A percentile compares a stretch with the other conserved stretches of the same genome.
Conservation (phyloP, 1,140 invertebrate genomes). For the Caerostris darwini region DNA sequence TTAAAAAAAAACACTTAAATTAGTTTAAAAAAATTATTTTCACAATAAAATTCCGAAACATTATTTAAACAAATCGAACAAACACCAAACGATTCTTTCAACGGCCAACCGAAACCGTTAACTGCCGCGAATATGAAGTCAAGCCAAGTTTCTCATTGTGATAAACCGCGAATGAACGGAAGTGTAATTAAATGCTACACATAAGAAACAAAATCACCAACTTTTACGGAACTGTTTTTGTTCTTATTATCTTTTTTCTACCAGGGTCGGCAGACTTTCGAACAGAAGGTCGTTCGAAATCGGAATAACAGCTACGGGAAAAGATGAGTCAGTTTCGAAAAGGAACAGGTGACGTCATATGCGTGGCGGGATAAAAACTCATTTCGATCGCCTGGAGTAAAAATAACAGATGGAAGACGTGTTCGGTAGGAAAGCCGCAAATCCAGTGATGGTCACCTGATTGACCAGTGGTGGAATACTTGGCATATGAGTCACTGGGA, state of each 20-base stretch:
- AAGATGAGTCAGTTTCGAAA: conserved; percentile 9
- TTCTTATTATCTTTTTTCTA: not conserved
- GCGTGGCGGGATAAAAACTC: not conserved
- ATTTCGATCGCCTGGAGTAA: conserved; percentile 7
- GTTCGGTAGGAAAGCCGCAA: conserved; percentile 18
- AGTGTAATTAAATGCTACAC: conserved; percentile 18
- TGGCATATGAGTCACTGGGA: not conserved
- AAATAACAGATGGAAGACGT: conserved; percentile 31
- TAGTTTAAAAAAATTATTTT: too few species aligned
- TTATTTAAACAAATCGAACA: not conserved
- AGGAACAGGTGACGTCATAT: conserved; percentile 21
- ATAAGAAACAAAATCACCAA: conserved; percentile 20
- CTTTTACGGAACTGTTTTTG: not conserved
- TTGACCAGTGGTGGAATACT: conserved; percentile 44
- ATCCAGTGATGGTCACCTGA: conserved; percentile 38
- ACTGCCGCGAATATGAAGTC: not conserved
- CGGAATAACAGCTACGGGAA: conserved; percentile 13
- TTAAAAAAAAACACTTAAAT: too few species aligned
- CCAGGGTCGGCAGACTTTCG: conserved; percentile 32
- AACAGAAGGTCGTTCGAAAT: conserved; percentile 12
- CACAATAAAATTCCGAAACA: not conserved
- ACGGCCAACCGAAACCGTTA: conserved; percentile 17
- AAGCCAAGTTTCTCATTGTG: not conserved
- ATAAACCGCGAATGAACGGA: conserved; percentile 7
- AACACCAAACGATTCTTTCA: not conserved